Evolutionary conservation across 2,888 invertebrate species (phyloP), one percentile per base, ranked within the genome.

Genomic region (Minunthozetes semirufus): DNA sequence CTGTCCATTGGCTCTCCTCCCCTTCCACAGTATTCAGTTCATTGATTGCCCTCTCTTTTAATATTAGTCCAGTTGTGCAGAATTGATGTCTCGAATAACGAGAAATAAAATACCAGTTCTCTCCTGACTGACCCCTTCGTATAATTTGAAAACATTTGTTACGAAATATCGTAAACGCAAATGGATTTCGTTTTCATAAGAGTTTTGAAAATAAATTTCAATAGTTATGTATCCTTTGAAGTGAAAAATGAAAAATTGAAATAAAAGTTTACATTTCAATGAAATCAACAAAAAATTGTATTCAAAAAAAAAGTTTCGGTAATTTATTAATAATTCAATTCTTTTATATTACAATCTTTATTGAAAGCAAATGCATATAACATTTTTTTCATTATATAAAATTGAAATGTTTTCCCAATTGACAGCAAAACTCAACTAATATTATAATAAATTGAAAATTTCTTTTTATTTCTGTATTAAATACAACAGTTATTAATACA

Each of bases 21-120:
- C 48, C 48, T 8, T 70, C 48, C 42, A 17, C 13, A 70, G 19
- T 70, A n/a, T 6, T 66, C 42, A 46, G 9, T 22, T 15, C 70
- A 70, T 70, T 70, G 70, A 70, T 70, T 70, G 70, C 33, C 63
- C 6, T 13, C 63, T 22, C 22, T 13, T 68, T 42, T 68, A 68
- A 42, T 68, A 68, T 42, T 22, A 22, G 42, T 42, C 38, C 70
- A 70, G 42, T 70, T 70, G 70, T 70, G 70, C 46, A 48, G 48
- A 70, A 70, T 13, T 46, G 38, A 46, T 46, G 25, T 27, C n/a
- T n/a, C 25, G 27, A 70, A 70, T 48, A 70, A 48, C 38, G 33
- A 27, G 70, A 19, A 70, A 46, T 70, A 46, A 70, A 70, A 70
- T 48, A 48, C 25, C 46, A 5, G 48, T 42, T 70, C 63, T 33